Evolutionary conservation across 2,888 invertebrate genomes (phyloP), one percentile per base, ranked within the genome.

Genomic region (Scelioninae gen. 1): DNA sequence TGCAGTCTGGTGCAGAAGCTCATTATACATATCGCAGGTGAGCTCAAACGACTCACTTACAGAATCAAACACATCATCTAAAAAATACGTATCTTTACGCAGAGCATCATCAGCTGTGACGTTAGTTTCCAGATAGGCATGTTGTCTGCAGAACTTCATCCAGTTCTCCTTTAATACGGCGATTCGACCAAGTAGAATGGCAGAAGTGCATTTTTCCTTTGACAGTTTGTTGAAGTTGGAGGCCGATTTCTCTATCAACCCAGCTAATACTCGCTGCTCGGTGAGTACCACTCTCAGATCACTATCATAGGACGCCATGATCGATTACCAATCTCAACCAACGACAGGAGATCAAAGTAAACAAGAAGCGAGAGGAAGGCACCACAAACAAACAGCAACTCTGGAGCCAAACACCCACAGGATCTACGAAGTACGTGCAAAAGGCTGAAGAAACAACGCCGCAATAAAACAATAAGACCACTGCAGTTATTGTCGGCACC

Each of bases 1-100:
- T n/a, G n/a, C n/a, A n/a, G 15, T 15, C n/a, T 7, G 13, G 15
- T 47, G 15, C 40, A 58, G 38, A 58, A 58, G 15, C 11, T 58
- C 58, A 58, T 58, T 58, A 58, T 58, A 58, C 15, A 38, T 15
- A 13, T 58, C 58, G n/a, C 38, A 58, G 7, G 58, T 58, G 9
- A 10, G 1, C 1, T 58, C 58, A 31, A n/a, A 58, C 34, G 1
- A 10, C 13, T 15, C 5, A 13, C 13, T 38, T 8, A 58, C 11
- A 10, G 58, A 8, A 6, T 58, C 16, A 38, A 38, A 58, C 5
- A 58, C 31, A 38, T 58, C n/a, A 7, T 58, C 29, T 31, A 4
- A 4, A 53, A 53, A 53, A 53, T 53, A 53, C 6, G 9, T 31
- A 29, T 23, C 15, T 13, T 10, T 2, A 31, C 53, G 53, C 9